A percentile compares a stretch with the other conserved stretches of the same genome.
Conservation (phyloP, 2,888 invertebrate genomes). For the Griposia aprilina region DNA sequence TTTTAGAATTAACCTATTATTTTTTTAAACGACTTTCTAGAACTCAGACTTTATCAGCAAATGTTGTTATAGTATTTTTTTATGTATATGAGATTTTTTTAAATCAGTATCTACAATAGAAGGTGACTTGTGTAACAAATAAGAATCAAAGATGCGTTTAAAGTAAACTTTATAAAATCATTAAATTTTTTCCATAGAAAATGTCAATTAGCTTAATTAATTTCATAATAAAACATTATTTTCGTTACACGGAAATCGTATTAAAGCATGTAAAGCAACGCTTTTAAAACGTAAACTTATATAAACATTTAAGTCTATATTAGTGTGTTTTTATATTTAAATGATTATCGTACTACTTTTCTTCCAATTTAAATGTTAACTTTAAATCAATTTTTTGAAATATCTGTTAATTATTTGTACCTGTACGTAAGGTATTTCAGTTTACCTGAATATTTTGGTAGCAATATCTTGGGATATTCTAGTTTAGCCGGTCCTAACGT, state of each 20-base stretch:
- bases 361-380: slow-evolving; percentile 14
- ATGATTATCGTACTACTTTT: neutral
- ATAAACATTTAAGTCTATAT: neutral
- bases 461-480: slow-evolving; percentile 68
- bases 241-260: slow-evolving; percentile 2
- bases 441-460: slow-evolving; percentile 49
- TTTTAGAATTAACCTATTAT: slow-evolving; percentile 21
- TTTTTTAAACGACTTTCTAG: neutral
- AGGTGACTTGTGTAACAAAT: neutral
- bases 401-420: neutral
- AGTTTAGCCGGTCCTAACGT: slow-evolving; percentile 78
- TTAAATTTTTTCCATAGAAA: neutral
- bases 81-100: too few species aligned
- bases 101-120: neutral
- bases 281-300: slow-evolving; percentile 3
- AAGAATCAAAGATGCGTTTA: neutral
- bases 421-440: neutral
- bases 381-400: slow-evolving; percentile 14
- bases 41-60: neutral
- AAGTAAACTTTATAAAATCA: neutral
- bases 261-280: neutral
- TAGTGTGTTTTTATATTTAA: slow-evolving; percentile 8
- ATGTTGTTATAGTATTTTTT: neutral
- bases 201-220: neutral
- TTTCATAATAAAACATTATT: slow-evolving; percentile 5